These are phyloP conservation scores for Dysmachus trigonus DNA, from an alignment of 2,888 invertebrate species.

Conservation along the genomic window DNA sequence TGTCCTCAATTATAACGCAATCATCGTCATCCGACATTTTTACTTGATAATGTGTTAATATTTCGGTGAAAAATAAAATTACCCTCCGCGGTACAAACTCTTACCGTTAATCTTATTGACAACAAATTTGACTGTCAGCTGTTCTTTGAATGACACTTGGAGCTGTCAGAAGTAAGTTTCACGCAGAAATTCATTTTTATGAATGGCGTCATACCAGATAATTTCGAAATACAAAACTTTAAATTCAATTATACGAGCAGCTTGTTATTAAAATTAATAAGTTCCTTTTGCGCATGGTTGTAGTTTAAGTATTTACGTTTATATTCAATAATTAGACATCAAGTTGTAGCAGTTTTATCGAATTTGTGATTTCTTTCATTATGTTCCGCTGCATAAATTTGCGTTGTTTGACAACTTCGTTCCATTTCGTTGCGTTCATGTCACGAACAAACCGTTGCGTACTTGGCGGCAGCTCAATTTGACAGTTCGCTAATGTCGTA, in stretches of 20 bases:
- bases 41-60: background rate
- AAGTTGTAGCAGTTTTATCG: no score
- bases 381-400: background rate
- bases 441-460: background rate
- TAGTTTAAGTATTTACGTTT: no score
- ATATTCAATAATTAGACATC: no score
- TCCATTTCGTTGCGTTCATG: background rate
- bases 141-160: background rate
- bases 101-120: background rate
- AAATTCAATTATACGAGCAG: no score
- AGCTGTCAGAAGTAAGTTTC: background rate
- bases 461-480: background rate
- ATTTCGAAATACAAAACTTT: no score
- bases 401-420: background rate
- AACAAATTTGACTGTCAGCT: background rate
- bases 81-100: background rate
- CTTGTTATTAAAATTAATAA: no score
- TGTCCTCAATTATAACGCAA: constrained; percentile 48
- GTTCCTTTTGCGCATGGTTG: no score
- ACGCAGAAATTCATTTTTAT: background rate
- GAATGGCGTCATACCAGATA: no score
- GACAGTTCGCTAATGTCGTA: background rate
- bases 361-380: background rate
- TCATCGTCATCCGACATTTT: constrained; percentile 45
- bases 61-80: background rate